phyloP scores from a whole-genome alignment of 2,888 invertebrate genomes.

The Tiliacea citrago region DNA sequence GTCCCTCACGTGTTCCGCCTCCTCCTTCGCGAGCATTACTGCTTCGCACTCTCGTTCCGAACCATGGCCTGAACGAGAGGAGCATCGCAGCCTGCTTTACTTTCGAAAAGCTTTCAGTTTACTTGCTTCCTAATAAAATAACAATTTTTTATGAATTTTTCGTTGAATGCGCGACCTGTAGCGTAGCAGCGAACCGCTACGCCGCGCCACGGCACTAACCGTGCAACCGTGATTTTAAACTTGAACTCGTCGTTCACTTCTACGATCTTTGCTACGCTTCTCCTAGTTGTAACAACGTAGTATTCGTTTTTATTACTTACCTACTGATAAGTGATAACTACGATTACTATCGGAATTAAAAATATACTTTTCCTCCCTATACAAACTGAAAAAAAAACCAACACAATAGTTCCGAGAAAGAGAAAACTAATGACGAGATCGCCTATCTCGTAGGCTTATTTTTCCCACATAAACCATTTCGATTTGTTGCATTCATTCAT shows the following conservation, averaged over 20 bases:
- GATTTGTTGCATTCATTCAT: constrained; percentile 85
- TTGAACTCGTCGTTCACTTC: background rate
- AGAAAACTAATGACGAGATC: constrained; percentile 66
- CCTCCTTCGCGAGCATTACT: too few relatives aligned
- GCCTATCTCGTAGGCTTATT: constrained; percentile 59
- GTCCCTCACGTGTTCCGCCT: too few relatives aligned
- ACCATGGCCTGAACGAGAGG: too few relatives aligned
- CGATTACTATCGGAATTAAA: background rate
- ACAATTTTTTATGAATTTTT: background rate
- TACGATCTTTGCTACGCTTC: constrained; percentile 4
- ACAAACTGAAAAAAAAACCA: background rate
- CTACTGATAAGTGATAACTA: background rate
- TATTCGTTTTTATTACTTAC: background rate
- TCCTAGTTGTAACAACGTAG: background rate
- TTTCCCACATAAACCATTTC: constrained; percentile 70
- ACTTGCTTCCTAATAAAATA: background rate
- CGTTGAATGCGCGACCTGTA: background rate
- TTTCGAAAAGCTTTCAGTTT: background rate
- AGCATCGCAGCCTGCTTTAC: background rate
- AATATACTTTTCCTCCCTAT: background rate
- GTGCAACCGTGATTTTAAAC: background rate
- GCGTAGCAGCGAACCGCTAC: background rate
- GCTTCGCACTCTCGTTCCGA: too few relatives aligned
- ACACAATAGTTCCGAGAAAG: constrained; percentile 40
- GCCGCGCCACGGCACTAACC: background rate